phyloP scores from a whole-genome alignment of 2,797 vertebrate species.

The Manis javanica region DNA sequence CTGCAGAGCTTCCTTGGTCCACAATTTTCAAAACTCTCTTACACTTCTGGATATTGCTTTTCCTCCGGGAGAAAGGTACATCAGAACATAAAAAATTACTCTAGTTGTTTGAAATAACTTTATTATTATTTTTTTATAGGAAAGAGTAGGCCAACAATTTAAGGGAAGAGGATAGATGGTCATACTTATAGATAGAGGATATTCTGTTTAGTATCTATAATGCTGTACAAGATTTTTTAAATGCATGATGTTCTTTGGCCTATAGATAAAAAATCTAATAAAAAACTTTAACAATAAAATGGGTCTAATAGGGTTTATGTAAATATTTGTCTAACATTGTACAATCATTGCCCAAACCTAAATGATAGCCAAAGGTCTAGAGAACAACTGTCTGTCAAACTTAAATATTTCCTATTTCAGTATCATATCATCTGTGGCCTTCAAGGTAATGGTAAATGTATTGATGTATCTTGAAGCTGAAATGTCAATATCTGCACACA shows the following conservation, averaged over 20 bases:
- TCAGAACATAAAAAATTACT: constrained; percentile 6
- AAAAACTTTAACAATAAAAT: constrained; percentile 7
- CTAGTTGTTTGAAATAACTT: background rate
- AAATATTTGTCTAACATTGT: background rate
- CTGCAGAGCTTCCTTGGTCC: background rate
- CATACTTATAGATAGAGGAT: background rate
- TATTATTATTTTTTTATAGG: background rate
- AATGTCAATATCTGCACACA: background rate
- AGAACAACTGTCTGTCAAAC: background rate
- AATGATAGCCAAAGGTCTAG: background rate
- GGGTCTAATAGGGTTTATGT: background rate
- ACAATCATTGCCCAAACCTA: background rate
- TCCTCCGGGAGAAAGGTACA: background rate
- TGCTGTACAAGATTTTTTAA: background rate
- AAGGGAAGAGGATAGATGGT: background rate
- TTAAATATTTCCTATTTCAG: background rate
- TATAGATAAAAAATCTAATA: background rate
- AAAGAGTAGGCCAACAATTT: background rate
- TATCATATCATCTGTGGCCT: background rate
- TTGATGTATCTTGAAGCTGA: background rate
- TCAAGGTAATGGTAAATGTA: background rate
- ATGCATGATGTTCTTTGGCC: background rate
- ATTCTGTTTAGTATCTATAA: background rate
- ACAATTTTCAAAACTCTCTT: constrained; percentile 1
- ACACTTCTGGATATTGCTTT: constrained; percentile 29